phyloP scores from a whole-genome alignment of 2,888 invertebrate genomes.

The Morpho deidamia region DNA sequence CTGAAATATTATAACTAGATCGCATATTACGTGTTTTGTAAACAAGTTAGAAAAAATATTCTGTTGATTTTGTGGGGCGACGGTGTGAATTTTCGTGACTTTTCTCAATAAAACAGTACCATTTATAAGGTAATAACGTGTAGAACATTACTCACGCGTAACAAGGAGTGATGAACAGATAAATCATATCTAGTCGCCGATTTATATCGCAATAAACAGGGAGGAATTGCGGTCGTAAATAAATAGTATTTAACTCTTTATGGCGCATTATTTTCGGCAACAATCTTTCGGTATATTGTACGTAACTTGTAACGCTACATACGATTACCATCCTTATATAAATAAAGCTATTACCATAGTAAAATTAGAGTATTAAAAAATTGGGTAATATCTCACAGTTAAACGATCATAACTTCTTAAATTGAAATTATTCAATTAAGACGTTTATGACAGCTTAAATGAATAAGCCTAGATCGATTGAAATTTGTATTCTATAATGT shows the following conservation, averaged over 20 bases:
- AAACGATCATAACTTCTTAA: no score
- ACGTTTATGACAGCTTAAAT: no score
- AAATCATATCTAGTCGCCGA: constrained; percentile 74
- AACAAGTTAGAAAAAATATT: neutral
- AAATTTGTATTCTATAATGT: no score
- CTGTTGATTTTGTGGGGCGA: neutral
- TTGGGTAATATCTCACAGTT: no score
- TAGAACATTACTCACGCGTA: constrained; percentile 62
- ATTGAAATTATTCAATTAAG: no score
- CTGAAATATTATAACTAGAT: neutral
- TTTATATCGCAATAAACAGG: constrained; percentile 72
- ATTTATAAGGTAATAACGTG: constrained; percentile 61
- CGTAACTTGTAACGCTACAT: constrained; percentile 11
- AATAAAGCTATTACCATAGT: no score
- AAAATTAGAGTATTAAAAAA: no score
- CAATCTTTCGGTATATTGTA: constrained; percentile 23
- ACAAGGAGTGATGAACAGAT: constrained; percentile 72
- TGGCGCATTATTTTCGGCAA: constrained; percentile 39
- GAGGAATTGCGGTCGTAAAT: constrained; percentile 62
- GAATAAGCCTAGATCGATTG: no score
- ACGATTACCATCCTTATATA: no score
- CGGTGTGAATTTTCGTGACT: constrained; percentile 5
- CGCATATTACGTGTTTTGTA: neutral
- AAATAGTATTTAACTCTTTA: constrained; percentile 59
- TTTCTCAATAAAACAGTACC: constrained; percentile 30